A percentile compares a stretch with the other conserved stretches of the same genome.
Conservation (phyloP, 2,888 invertebrate genomes). For the Rhingia rostrata region DNA sequence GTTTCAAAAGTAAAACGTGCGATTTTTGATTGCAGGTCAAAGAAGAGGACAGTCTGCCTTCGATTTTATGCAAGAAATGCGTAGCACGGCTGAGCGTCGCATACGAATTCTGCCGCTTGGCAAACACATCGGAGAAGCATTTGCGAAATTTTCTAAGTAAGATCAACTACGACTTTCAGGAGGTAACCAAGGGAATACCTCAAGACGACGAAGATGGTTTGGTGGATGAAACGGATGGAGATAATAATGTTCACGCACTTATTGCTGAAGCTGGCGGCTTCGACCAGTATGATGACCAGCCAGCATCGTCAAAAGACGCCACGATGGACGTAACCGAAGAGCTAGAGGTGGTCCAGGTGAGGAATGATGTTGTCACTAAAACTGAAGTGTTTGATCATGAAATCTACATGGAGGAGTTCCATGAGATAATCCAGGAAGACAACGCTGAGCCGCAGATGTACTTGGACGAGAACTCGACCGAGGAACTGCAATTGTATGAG, state of each 20-base stretch:
- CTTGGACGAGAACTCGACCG: conserved; percentile 68
- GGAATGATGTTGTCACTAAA: conserved; percentile 20
- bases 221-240: conserved; percentile 71
- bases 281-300: neutral
- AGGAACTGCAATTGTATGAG: conserved; percentile 63
- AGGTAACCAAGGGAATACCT: conserved; percentile 75
- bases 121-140: conserved; percentile 77
- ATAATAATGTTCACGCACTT: conserved; percentile 45
- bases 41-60: conserved; percentile 77
- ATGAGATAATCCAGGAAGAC: conserved; percentile 74
- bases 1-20: conserved; percentile 25
- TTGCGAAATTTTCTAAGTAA: conserved; percentile 77
- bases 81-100: conserved; percentile 77
- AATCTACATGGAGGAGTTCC: conserved; percentile 74
- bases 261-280: conserved; percentile 39
- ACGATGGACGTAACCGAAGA: conserved; percentile 11
- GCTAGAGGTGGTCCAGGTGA: conserved; percentile 35
- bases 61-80: conserved; percentile 78
- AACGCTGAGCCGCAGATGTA: conserved; percentile 57
- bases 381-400: conserved; percentile 44
- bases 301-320: conserved; percentile 32
- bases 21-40: conserved; percentile 74
- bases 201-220: conserved; percentile 45
- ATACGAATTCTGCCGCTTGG: conserved; percentile 77
- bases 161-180: conserved; percentile 78